Evolutionary conservation across 2,797 vertebrate genomes (phyloP), one percentile per base, ranked within the genome.

Genomic region (Bufotes viridis): DNA sequence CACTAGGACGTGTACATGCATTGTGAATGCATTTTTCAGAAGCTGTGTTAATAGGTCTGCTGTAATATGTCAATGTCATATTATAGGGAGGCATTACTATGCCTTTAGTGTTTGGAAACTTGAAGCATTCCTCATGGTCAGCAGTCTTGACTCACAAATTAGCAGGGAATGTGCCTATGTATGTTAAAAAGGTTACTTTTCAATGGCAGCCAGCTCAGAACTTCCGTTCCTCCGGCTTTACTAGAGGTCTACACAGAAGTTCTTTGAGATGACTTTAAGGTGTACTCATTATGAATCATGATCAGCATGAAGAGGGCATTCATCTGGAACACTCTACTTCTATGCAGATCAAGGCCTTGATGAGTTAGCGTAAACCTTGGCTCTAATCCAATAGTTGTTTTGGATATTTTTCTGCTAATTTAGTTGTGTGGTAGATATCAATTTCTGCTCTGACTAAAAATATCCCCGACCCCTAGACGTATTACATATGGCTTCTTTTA

Each of bases 1-100:
- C 79, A 60, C 79, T 58, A 87, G 88, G 74, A 53, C 65, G 24
- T 51, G 55, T 63, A 55, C 58, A 79, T 85, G 15, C 42, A 76
- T 15, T 75, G 58, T 55, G 4, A 12, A 81, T 67, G 22, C n/a
- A 24, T 34, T 78, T 55, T 51, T 78, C 11, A 7, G 20, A 53
- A 42, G 8, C 20, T 22, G 61, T 51, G 6, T 70, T 57, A 67
- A 11, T 6, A 42, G 42, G 42, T 42, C 3, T 42, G 6, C 42
- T 70, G 22, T 51, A 65, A 34, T 15, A 55, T 1, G 18, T 22
- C 26, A 42, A 12, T 81, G 63, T n/a, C 51, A 24, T n/a, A 51
- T 49, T 67, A 29, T 65, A 67, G 60, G 22, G 22, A 42, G 49
- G 18, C 11, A 63, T 57, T 63, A 81, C 12, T 49, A n/a, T 18